Base-by-base conservation (phyloP, 2,113 vertebrate genomes). In the human (Homo sapiens) region DNA sequence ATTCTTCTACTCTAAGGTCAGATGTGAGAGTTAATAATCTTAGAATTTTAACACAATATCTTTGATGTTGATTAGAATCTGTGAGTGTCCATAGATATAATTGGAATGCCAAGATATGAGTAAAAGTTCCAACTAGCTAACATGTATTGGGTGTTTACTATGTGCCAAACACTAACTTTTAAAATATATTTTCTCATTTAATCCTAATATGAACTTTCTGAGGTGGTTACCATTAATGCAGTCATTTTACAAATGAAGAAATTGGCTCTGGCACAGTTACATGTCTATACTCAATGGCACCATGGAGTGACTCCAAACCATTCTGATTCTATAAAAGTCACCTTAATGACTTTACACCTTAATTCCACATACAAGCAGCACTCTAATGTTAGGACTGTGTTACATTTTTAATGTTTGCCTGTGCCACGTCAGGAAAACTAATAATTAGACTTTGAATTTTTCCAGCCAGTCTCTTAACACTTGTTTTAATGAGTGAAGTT, bases 31-130 rank as follows among this genome's bases (percentile, higher is more conserved):
- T 45, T 85, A 79, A 38, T 66, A 79, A 80, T 96, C 50, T 81
- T 68, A 38, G 45, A 38, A 66, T 78, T 80, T 93, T 50, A 85
- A 83, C 68, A 76, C 48, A 75, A 7, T 70, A 50, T 66, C 27
- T 94, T 92, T 85, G 48, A 27, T 91, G 7, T 70, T 93, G 72
- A 81, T 72, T 68, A 32, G 23, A 91, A 75, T 87, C 64, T 83
- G 1, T 73, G 83, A 40, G 13, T 79, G n/a, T 59, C 20, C 14
- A 64, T 40, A 95, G 52, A 75, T 80, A 57, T 7, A 59, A 20
- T 14, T 20, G 0, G 50, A 8, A 50, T 57, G 10, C 9, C 14
- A 6, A 9, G 11, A 50, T 6, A 2, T 32, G 0, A 75, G 86
- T 91, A 70, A 81, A 7, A 3, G 1, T 87, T 75, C 25, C 38